Percentiles rank a stretch among this genome's conserved stretches.
Conservation (phyloP, 92 coral and sea anemone genomes). For the Actinostola sp. region DNA sequence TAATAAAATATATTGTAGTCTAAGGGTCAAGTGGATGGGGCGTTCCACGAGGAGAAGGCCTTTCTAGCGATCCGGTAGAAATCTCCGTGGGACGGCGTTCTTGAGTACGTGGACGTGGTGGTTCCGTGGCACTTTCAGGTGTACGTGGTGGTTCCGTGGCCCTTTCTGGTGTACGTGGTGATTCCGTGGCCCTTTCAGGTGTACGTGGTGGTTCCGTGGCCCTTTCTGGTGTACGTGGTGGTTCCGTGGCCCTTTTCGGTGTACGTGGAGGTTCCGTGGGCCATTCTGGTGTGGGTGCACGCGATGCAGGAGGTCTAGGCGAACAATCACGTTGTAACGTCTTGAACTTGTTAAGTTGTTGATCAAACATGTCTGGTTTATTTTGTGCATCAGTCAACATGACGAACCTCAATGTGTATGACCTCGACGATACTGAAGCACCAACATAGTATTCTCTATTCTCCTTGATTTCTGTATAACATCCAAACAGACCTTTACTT, state of each 20-base stretch:
- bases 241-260: not conserved
- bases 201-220: too few species aligned
- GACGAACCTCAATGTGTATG: conserved; percentile 1
- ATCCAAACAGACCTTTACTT: conserved; percentile 7
- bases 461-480: not conserved
- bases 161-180: too few species aligned
- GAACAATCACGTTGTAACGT: not conserved
- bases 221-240: too few species aligned
- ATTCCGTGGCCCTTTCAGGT: too few species aligned
- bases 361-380: conserved; percentile 10
- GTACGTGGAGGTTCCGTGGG: not conserved
- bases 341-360: conserved; percentile 12
- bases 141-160: too few species aligned
- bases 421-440: not conserved
- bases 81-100: too few species aligned
- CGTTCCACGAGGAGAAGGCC: too few species aligned
- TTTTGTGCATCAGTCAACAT: not conserved
- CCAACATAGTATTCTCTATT: conserved; percentile 24
- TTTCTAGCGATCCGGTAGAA: too few species aligned
- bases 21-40: too few species aligned
- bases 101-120: too few species aligned
- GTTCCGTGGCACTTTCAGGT: too few species aligned
- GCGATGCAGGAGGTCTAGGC: not conserved
- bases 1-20: too few species aligned
- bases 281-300: not conserved